Percentiles rank a stretch among this genome's conserved stretches.
phyloP scores from a whole-genome alignment of 2,113 vertebrate genomes.

The Pedionomus torquatus region DNA sequence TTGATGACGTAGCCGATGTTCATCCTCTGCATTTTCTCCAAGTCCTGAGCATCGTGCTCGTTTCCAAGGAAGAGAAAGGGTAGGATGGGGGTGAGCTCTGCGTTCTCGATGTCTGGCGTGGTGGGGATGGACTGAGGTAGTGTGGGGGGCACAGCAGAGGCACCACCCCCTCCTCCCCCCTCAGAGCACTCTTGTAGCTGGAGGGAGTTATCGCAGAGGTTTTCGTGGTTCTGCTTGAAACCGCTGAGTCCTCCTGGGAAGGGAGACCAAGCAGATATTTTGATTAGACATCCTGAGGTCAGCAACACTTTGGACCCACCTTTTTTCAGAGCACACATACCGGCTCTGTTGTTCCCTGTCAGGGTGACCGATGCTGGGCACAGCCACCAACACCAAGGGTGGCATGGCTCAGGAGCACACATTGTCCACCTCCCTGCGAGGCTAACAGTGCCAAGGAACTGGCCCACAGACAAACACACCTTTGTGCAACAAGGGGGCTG shows the following conservation, averaged over 20 bases:
- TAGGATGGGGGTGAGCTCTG: constrained; percentile 94
- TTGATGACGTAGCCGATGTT: constrained; percentile 95
- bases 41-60: constrained; percentile 93
- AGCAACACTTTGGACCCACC: rapidly evolving
- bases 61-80: constrained; percentile 97
- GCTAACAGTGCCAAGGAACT: neutral
- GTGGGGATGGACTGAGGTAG: constrained; percentile 92
- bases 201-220: constrained; percentile 96
- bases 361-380: neutral
- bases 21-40: constrained; percentile 88
- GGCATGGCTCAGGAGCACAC: neutral
- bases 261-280: neutral
- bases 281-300: neutral
- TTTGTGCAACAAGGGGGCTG: neutral
- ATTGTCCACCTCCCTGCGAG: rapidly evolving
- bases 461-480: neutral
- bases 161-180: constrained; percentile 73
- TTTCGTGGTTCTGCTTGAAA: constrained; percentile 93
- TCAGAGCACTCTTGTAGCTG: constrained; percentile 91
- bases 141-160: constrained; percentile 77
- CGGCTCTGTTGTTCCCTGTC: neutral
- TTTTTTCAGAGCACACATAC: neutral
- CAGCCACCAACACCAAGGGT: rapidly evolving
- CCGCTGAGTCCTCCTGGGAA: constrained; percentile 90
- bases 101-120: constrained; percentile 96